A percentile compares a stretch with the other conserved stretches of the same genome.
phyloP scores from a whole-genome alignment of 2,888 invertebrate genomes.

The Leptinotarsa juncta region DNA sequence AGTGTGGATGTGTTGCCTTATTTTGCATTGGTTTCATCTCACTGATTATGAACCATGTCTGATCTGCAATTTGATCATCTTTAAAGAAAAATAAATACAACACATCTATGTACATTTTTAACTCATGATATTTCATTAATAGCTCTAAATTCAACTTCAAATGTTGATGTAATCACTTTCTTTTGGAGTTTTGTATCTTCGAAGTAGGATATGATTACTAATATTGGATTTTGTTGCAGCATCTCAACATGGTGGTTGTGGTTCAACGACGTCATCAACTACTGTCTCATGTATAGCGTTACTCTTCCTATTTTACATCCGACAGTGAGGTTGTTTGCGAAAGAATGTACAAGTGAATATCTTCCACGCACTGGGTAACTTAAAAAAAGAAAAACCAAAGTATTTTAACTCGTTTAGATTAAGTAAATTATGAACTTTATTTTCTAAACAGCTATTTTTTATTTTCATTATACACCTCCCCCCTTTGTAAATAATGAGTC shows the following conservation, averaged over 20 bases:
- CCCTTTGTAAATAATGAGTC: conserved; percentile 43
- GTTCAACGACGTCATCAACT: conserved; percentile 44
- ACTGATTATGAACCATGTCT: too few relatives aligned
- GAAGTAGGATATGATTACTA: background rate
- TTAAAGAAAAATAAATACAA: too few relatives aligned
- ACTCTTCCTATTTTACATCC: conserved; percentile 44
- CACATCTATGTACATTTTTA: too few relatives aligned
- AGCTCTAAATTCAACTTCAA: too few relatives aligned
- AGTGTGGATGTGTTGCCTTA: too few relatives aligned
- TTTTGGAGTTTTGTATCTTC: background rate
- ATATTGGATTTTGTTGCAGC: conserved; percentile 42
- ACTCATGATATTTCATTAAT: too few relatives aligned
- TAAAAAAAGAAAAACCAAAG: conserved; percentile 57
- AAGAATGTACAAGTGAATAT: conserved; percentile 47
- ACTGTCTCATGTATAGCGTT: conserved; percentile 51
- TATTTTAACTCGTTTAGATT: conserved; percentile 51
- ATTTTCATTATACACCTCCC: conserved; percentile 35
- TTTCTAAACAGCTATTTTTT: conserved; percentile 32
- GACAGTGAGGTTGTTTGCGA: conserved; percentile 43
- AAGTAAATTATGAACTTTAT: conserved; percentile 45
- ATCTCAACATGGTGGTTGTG: conserved; percentile 38
- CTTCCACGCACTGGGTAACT: conserved; percentile 60
- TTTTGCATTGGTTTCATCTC: too few relatives aligned
- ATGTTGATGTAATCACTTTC: too few relatives aligned
- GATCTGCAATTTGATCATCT: too few relatives aligned